Evolutionary conservation across 2,797 vertebrate species (phyloP), one percentile per base, ranked within the genome.

Genomic region (Taeniopygia guttata): DNA sequence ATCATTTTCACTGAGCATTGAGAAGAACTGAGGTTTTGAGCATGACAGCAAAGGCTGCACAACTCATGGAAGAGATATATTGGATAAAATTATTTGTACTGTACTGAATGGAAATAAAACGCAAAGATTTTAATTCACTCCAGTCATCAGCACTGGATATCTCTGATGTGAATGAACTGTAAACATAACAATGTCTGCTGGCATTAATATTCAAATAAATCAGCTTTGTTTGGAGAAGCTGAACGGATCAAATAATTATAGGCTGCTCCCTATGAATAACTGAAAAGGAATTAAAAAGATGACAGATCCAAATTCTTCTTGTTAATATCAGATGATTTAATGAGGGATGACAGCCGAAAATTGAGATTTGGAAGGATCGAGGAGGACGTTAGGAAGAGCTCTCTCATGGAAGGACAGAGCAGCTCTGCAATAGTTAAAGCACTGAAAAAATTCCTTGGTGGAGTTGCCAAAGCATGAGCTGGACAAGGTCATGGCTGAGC

Each of bases 171-270:
- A 91, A 92, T 40, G 49, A 94, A 90, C 30, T 86, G 18, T 30
- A 93, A 94, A 78, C 68, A 58, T 4, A 82, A 63, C 36, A 72
- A 69, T 48, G 82, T 85, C 79, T 72, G 30, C 66, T 91, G 55
- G n/a, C 23, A 78, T 75, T 89, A 93, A 89, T 87, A 92, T 42
- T 70, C 46, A 92, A 94, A 87, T 66, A 92, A 83, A 94, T 85
- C 60, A 80, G 32, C 26, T 49, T 80, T 51, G 19, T 77, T 68
- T 77, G 34, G 30, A 36, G 81, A 93, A 94, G 34, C 54, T 68
- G 56, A 83, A 54, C 26, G 49, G 72, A 82, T 64, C 60, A 78
- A 72, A 64, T 45, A 67, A 84, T 83, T 70, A 81, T 2, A 84
- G 58, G 21, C 43, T 92, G 29, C 56, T 83, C 64, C 66, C 76